Conservation (phyloP, 2,113 vertebrate species). For the Sceloporus tristichus region DNA sequence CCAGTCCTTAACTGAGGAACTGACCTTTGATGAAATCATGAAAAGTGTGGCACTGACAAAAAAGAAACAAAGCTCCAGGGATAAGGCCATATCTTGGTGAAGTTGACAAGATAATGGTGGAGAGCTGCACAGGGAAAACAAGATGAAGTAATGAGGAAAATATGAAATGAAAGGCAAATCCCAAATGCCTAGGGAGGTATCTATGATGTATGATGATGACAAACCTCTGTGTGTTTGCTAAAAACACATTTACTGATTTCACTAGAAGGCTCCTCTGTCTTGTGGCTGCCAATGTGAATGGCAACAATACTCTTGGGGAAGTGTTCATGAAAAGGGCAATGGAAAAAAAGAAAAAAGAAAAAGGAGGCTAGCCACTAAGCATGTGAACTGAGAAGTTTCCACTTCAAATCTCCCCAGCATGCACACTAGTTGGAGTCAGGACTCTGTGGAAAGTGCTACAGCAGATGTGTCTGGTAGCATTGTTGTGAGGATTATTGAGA, state of each 20-base stretch:
- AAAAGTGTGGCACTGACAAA: slow-evolving; percentile 7
- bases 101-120: not conserved
- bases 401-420: no score
- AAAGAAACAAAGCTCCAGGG: slow-evolving; percentile 8
- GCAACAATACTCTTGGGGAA: not conserved
- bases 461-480: not conserved
- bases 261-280: not conserved
- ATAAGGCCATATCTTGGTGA: not conserved
- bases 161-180: no score
- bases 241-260: no score
- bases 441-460: not conserved
- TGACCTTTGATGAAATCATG: slow-evolving; percentile 24
- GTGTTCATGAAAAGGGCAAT: not conserved
- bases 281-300: not conserved
- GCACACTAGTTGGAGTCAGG: no score
- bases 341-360: not conserved
- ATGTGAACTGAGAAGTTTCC: not conserved
- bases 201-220: no score
- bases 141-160: no score
- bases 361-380: not conserved
- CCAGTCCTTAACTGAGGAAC: slow-evolving; percentile 5
- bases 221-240: no score
- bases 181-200: no score
- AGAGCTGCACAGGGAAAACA: not conserved
- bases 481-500: not conserved